Evolutionary conservation across 2,797 vertebrate genomes (phyloP), one percentile per base, ranked within the genome.

Genomic region (Stomatorhinus walkeri): DNA sequence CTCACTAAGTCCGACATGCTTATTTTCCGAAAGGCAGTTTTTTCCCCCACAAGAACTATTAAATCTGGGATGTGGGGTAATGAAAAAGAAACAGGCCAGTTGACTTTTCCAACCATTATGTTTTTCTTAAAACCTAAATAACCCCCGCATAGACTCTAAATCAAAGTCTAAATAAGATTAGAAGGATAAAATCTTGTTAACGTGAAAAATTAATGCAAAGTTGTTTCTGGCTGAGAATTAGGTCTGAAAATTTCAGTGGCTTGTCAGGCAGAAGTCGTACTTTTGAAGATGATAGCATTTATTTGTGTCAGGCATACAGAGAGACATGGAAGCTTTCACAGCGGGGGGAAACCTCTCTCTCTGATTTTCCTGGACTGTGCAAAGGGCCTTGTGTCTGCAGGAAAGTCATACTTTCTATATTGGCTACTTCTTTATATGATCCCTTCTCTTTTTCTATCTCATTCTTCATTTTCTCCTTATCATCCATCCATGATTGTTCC

Each of bases 201-300:
- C 14, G 12, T 88, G 52, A 88, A 88, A 88, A 88, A 88, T 84
- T n/a, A 43, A 88, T 83, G 52, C 22, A 22, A 56, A 40, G 51
- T 88, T 24, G 36, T 59, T 52, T 52, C 32, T 22, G 24, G 9
- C 36, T 43, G 72, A 79, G 36, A 79, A 79, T 79, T 19, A 43
- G 43, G 32, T 79, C 72, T 43, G 72, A 43, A 40, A 79, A n/a
- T 79, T 79, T 9, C 72, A 43, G 43, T 40, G 72, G 36, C 36
- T 16, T 79, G 72, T 79, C 72, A 40, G 36, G 72, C 32, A 40
- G 36, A n/a, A 16, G 36, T n/a, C 40, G 36, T 79, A 4, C 36
- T 79, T 36, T 43, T 79, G 72, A 43, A 79, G 72, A 43, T 79
- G 5, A 79, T 43, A 79, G 14, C 32, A 43, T 79, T 43, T 43